Conservation (phyloP, 2,113 vertebrate genomes). For the Microtus oregoni region DNA sequence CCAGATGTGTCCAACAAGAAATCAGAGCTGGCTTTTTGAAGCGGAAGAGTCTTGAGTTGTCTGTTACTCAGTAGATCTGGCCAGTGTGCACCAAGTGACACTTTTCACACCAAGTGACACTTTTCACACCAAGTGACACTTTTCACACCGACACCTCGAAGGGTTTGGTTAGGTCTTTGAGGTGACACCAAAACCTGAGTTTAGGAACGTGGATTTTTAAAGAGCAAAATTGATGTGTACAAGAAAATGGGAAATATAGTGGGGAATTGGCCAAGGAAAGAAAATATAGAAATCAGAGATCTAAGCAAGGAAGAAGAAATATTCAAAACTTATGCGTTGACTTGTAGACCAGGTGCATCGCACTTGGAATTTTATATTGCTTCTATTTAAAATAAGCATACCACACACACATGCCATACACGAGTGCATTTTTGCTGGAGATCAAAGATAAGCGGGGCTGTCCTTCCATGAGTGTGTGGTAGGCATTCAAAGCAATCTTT, state of each 20-base stretch:
- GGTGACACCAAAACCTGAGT: conserved; percentile 11
- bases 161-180: conserved; percentile 17
- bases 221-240: conserved; percentile 21
- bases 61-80: neutral
- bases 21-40: neutral
- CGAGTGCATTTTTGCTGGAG: conserved; percentile 26
- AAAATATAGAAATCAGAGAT: neutral
- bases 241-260: neutral
- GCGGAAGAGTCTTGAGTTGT: neutral
- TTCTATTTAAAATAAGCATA: conserved; percentile 1
- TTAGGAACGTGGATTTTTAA: neutral
- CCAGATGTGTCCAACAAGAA: neutral
- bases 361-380: conserved; percentile 3
- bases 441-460: neutral
- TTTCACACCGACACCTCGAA: neutral
- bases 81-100: too few relatives aligned
- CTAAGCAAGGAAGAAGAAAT: neutral
- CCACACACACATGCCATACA: neutral
- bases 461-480: neutral
- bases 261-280: conserved; percentile 7
- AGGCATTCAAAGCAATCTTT: neutral
- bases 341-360: neutral
- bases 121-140: neutral
- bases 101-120: too few relatives aligned
- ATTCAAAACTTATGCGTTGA: neutral